Conservation (phyloP, 2,888 invertebrate genomes). For the Vanessa cardui region DNA sequence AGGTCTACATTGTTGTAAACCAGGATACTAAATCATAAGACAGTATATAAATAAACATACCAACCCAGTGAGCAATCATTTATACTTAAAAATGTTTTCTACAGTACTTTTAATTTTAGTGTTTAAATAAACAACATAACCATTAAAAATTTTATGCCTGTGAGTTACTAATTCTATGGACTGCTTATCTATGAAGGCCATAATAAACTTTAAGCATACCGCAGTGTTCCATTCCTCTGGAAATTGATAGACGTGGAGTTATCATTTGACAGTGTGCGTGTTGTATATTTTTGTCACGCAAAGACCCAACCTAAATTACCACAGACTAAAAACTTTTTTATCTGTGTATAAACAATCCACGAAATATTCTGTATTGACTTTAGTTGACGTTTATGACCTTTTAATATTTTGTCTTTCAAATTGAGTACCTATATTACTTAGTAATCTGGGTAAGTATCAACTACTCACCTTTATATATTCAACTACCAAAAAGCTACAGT, state of each 20-base stretch:
- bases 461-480: too few relatives aligned
- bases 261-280: slow-evolving; percentile 82
- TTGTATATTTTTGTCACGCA: slow-evolving; percentile 63
- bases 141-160: slow-evolving; percentile 54
- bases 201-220: slow-evolving; percentile 58
- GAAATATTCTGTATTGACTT: background rate
- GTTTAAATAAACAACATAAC: slow-evolving; percentile 34
- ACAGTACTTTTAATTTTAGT: slow-evolving; percentile 16
- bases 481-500: too few relatives aligned
- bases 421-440: too few relatives aligned
- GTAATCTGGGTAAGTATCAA: too few relatives aligned
- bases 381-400: background rate
- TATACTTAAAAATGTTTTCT: background rate
- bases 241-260: slow-evolving; percentile 81
- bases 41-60: background rate
- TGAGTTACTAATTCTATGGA: slow-evolving; percentile 61
- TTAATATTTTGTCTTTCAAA: background rate
- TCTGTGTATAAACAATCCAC: background rate
- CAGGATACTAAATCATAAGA: too few relatives aligned
- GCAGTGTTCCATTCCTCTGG: slow-evolving; percentile 63
- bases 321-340: slow-evolving; percentile 45
- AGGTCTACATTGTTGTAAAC: too few relatives aligned
- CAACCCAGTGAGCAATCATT: background rate
- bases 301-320: slow-evolving; percentile 64
- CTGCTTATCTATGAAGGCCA: slow-evolving; percentile 67